These are phyloP conservation scores for Neria commutata DNA, from an alignment of 2,888 invertebrate species.

Conservation along the genomic window DNA sequence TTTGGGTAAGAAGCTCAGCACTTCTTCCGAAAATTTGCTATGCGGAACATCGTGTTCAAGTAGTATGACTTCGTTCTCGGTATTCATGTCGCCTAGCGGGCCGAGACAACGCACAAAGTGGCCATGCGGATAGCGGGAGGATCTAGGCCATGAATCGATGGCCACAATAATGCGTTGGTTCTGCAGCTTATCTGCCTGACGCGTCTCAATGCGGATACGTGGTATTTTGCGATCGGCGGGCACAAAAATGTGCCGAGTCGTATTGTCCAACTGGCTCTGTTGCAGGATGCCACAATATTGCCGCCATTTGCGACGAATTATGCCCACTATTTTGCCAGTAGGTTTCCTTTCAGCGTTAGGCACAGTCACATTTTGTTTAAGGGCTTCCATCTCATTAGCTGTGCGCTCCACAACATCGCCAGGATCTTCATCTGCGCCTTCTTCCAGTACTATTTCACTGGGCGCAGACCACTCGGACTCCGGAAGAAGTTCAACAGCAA, in stretches of 20 bases:
- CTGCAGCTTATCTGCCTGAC: slow-evolving; percentile 81
- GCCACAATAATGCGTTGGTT: slow-evolving; percentile 92
- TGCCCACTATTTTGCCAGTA: slow-evolving; percentile 88
- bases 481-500: slow-evolving; percentile 88
- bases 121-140: slow-evolving; percentile 91
- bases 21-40: slow-evolving; percentile 92
- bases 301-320: slow-evolving; percentile 94
- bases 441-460: slow-evolving; percentile 81
- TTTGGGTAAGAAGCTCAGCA: slow-evolving; percentile 87
- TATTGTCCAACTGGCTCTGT: slow-evolving; percentile 73
- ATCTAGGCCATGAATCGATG: slow-evolving; percentile 94
- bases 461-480: slow-evolving; percentile 90
- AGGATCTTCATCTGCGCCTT: slow-evolving; percentile 71
- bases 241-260: slow-evolving; percentile 83
- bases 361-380: slow-evolving; percentile 46
- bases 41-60: slow-evolving; percentile 98
- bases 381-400: slow-evolving; percentile 63
- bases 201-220: slow-evolving; percentile 92
- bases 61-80: slow-evolving; percentile 95
- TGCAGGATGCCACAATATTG: slow-evolving; percentile 97
- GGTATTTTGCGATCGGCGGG: slow-evolving; percentile 95
- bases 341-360: slow-evolving; percentile 63
- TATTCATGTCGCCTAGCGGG: slow-evolving; percentile 88
- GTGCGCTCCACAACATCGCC: slow-evolving; percentile 63
- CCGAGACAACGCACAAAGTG: slow-evolving; percentile 96